These are phyloP conservation scores for Musca vetustissima DNA, from an alignment of 1,140 invertebrate species.

Conservation along the genomic window DNA sequence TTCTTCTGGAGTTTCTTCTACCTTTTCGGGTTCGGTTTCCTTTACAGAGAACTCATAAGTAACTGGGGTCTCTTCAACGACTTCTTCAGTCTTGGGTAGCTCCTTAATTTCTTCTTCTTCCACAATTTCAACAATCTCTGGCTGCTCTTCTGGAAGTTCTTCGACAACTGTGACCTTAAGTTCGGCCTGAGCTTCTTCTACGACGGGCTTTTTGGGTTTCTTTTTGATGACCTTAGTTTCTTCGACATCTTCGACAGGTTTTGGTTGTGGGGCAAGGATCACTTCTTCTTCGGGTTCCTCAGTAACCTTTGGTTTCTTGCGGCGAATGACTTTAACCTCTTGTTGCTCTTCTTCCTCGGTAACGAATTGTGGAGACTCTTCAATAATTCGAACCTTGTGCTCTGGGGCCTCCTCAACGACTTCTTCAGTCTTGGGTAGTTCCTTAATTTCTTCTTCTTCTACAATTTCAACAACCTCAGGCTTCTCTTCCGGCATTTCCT, in stretches of 20 bases:
- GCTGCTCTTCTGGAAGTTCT: slow-evolving; percentile 39
- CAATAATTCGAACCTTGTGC: slow-evolving; percentile 37
- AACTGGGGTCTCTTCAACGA: slow-evolving; percentile 37
- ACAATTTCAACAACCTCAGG: slow-evolving; percentile 43
- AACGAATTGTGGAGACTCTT: slow-evolving; percentile 30
- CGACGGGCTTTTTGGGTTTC: slow-evolving; percentile 41
- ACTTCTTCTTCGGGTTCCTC: slow-evolving; percentile 40
- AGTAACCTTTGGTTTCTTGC: slow-evolving; percentile 34
- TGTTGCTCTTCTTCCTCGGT: slow-evolving; percentile 29
- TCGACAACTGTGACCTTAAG: slow-evolving; percentile 36
- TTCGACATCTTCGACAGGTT: slow-evolving; percentile 48
- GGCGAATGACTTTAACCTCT: slow-evolving; percentile 38
- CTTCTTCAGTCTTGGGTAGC: slow-evolving; percentile 39
- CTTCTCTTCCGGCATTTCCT: slow-evolving; percentile 38
- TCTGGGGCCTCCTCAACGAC: slow-evolving; percentile 31
- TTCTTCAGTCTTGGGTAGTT: slow-evolving; percentile 44
- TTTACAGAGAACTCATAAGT: slow-evolving; percentile 29
- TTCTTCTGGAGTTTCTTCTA: slow-evolving; percentile 42
- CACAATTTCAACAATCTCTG: slow-evolving; percentile 42
- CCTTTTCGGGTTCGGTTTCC: slow-evolving; percentile 41
- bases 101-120: slow-evolving; percentile 42
- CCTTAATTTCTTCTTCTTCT: slow-evolving; percentile 40
- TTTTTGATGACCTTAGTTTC: slow-evolving; percentile 46
- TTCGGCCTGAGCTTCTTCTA: slow-evolving; percentile 41
- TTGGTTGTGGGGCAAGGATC: slow-evolving; percentile 37